Base-by-base conservation (phyloP, 2,888 invertebrate species). In the Brachypterus glaber region DNA sequence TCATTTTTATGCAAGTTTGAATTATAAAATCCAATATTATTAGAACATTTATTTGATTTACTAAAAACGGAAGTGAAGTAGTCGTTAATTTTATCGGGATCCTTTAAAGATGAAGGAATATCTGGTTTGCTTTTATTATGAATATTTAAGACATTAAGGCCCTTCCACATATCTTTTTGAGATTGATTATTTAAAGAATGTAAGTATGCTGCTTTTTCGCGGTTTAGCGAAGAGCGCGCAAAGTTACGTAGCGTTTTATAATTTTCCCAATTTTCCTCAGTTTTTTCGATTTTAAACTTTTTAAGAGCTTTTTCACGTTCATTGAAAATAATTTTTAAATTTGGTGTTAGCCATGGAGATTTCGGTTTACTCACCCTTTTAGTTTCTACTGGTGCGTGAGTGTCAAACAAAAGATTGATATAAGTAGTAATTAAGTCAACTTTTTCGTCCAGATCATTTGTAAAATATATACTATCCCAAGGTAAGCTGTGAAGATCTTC, bases 251-350 rank as follows among this genome's bases (percentile, higher is more conserved):
- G n/a, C 21, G 9, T 21, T 21, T 21, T 21, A 21, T 21, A 21
- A 21, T 21, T 21, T 21, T 21, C 21, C 21, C 21, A 21, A 21
- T 21, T 21, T 21, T 21, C 21, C 21, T 5, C 7, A 21, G 21
- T 21, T 21, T n/a, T n/a, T n/a, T n/a, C n/a, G n/a, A n/a, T n/a
- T n/a, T n/a, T n/a, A n/a, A n/a, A n/a, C n/a, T n/a, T n/a, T n/a
- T n/a, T n/a, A n/a, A n/a, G n/a, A n/a, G n/a, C n/a, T n/a, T n/a
- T n/a, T n/a, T n/a, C n/a, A n/a, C n/a, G n/a, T n/a, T n/a, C n/a
- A n/a, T n/a, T n/a, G n/a, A n/a, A n/a, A n/a, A n/a, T n/a, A n/a
- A 21, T 21, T 21, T 21, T 21, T 21, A 21, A 21, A 21, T 21
- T 21, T 21, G 21, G 21, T 21, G 21, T 21, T 21, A 21, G 9